phyloP scores from a whole-genome alignment of 2,113 vertebrate genomes.

The Pseudopipra pipra region DNA sequence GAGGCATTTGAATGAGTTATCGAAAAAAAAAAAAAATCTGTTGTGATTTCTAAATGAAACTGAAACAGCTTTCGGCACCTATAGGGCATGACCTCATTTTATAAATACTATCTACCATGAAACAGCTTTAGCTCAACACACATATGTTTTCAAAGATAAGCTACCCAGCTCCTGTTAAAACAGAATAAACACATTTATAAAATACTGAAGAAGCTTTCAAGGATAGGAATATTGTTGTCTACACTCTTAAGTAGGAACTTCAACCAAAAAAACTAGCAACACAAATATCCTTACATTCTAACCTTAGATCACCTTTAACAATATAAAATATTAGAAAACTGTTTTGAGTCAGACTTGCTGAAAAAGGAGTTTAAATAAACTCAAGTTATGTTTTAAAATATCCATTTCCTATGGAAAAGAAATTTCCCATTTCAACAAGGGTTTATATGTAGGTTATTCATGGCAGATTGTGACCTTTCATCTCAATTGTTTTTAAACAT shows the following conservation, averaged over 20 bases:
- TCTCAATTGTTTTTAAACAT: background rate
- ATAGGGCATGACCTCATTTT: background rate
- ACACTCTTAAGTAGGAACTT: background rate
- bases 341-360: background rate
- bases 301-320: background rate
- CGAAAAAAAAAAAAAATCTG: background rate
- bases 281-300: background rate
- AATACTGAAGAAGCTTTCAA: background rate
- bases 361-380: background rate
- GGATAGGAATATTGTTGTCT: background rate
- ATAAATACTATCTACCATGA: background rate
- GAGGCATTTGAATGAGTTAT: background rate
- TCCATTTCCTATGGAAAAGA: background rate
- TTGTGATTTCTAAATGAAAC: background rate
- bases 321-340: background rate
- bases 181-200: background rate
- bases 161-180: background rate
- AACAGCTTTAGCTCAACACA: background rate
- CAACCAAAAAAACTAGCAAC: background rate
- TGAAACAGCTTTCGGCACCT: background rate
- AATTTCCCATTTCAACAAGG: background rate
- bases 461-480: background rate
- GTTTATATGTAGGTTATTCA: background rate
- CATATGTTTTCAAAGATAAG: background rate
- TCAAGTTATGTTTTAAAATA: background rate